Evolutionary conservation across 2,888 invertebrate species (phyloP).

Genomic region (Diadegma fenestrale): DNA sequence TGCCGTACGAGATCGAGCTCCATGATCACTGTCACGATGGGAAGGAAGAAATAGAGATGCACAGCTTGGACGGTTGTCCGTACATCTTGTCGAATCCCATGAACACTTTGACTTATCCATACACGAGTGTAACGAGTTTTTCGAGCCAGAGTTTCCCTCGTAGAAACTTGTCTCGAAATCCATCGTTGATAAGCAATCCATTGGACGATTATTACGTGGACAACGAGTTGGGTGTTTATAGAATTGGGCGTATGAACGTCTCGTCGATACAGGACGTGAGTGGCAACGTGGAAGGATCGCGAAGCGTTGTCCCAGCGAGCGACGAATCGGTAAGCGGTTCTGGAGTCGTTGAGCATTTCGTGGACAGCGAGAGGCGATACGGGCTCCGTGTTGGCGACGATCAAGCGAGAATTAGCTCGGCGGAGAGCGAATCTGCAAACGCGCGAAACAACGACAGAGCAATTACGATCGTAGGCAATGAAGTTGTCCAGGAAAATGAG

Average conservation of each 20-base stretch:
- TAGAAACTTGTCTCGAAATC: constrained; percentile 75
- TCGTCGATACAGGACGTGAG: constrained; percentile 53
- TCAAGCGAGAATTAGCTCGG: constrained; percentile 50
- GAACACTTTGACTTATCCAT: constrained; percentile 74
- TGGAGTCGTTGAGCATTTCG: constrained; percentile 25
- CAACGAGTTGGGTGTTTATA: constrained; percentile 74
- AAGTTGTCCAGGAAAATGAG: constrained; percentile 23
- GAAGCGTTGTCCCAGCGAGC: constrained; percentile 7
- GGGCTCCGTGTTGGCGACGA: constrained; percentile 10
- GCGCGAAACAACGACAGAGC: constrained; percentile 75
- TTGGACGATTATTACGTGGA: constrained; percentile 80
- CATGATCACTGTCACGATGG: constrained; percentile 76
- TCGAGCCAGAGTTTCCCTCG: constrained; percentile 80
- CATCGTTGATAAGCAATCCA: constrained; percentile 80
- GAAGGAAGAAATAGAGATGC: constrained; percentile 80
- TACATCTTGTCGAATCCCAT: constrained; percentile 79
- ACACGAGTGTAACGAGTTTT: constrained; percentile 76
- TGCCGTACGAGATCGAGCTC: constrained; percentile 80
- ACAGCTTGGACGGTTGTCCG: constrained; percentile 78
- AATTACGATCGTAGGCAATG: constrained; percentile 35
- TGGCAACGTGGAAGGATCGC: constrained; percentile 16
- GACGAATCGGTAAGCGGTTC: constrained; percentile 28
- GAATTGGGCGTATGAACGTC: constrained; percentile 56
- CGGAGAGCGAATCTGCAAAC: constrained; percentile 76
- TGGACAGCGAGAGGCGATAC: constrained; percentile 68